Evolutionary conservation across 1,140 invertebrate genomes (phyloP).

Genomic region (Gerris buenoi): DNA sequence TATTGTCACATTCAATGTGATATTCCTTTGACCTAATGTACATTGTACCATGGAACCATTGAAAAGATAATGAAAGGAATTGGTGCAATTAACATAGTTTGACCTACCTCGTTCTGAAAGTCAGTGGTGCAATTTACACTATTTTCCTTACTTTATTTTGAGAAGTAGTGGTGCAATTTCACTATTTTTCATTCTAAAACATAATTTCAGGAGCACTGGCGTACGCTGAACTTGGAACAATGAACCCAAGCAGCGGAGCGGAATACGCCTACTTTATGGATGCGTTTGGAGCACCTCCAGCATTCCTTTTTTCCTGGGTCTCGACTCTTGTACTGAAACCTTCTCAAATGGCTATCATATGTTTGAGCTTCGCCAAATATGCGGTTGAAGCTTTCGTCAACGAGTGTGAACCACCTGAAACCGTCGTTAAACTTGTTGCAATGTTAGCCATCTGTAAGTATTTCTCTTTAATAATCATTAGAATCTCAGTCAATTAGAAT

Average conservation of each 20-base stretch:
- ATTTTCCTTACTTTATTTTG: too few relatives aligned
- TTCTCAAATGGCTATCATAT: conserved; percentile 85
- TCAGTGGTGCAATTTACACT: too few relatives aligned
- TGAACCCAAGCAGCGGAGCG: conserved; percentile 83
- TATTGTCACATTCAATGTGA: too few relatives aligned
- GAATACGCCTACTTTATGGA: conserved; percentile 88
- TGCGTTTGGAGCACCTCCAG: conserved; percentile 72
- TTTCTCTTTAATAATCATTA: too few relatives aligned
- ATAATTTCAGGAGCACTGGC: conserved; percentile 58
- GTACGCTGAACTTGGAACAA: conserved; percentile 83
- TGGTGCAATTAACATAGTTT: too few relatives aligned
- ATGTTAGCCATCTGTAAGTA: conserved; percentile 58
- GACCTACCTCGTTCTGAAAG: too few relatives aligned
- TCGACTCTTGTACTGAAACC: conserved; percentile 81
- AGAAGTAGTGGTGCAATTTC: too few relatives aligned
- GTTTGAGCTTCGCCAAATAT: conserved; percentile 85
- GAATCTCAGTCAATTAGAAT: too few relatives aligned
- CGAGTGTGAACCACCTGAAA: conserved; percentile 60
- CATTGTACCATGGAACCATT: too few relatives aligned
- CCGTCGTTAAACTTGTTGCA: conserved; percentile 62
- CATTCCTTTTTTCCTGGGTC: conserved; percentile 84
- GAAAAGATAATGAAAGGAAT: too few relatives aligned
- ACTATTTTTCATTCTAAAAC: too few relatives aligned
- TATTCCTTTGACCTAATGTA: too few relatives aligned
- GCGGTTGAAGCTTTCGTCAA: conserved; percentile 78